Evolutionary conservation across 2,888 invertebrate genomes (phyloP).

Genomic region (Yponomeuta plumbellus): DNA sequence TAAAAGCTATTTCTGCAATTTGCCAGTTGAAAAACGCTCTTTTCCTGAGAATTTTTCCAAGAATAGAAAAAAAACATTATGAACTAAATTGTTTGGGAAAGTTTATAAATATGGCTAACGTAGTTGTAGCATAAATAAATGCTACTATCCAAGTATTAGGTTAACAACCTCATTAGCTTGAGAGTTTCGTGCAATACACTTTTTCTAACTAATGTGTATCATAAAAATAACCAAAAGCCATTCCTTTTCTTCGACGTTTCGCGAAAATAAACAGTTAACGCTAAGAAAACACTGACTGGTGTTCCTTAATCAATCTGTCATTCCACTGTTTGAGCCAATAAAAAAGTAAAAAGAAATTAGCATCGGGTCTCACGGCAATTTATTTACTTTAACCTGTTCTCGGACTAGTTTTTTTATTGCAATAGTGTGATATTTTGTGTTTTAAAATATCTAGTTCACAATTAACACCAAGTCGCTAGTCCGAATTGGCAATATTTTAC

Average conservation of each 20-base stretch:
- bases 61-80: too few species aligned
- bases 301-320: constrained; percentile 6
- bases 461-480: constrained; percentile 14
- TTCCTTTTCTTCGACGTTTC: background rate
- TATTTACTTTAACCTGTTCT: constrained; percentile 13
- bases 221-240: background rate
- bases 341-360: constrained; percentile 8
- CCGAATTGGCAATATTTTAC: constrained; percentile 3
- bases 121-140: too few species aligned
- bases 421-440: constrained; percentile 6
- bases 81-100: too few species aligned
- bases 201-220: background rate
- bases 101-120: too few species aligned
- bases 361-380: constrained; percentile 9
- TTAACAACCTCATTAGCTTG: background rate
- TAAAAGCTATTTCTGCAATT: too few species aligned
- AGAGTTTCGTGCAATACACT: background rate
- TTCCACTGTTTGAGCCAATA: background rate
- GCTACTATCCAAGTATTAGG: background rate
- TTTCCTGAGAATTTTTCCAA: too few species aligned
- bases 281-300: background rate
- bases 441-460: constrained; percentile 13
- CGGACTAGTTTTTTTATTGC: constrained; percentile 3
- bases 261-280: constrained; percentile 3
- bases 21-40: too few species aligned